Conservation (phyloP, 2,888 invertebrate species). For the Drosophila seclusa region DNA sequence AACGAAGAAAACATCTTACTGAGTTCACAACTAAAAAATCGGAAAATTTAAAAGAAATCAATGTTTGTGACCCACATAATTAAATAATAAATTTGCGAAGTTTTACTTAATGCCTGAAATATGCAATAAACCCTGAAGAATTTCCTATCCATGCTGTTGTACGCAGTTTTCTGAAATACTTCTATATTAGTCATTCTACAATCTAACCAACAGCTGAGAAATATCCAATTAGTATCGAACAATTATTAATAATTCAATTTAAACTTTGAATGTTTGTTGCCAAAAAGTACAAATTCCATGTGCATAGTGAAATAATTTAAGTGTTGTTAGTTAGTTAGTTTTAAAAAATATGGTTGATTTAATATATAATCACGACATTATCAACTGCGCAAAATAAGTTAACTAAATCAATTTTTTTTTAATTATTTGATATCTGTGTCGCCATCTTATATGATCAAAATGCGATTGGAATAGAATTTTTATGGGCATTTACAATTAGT, state of each 20-base stretch:
- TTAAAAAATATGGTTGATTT: too few species aligned
- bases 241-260: neutral
- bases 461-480: constrained; percentile 6
- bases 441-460: constrained; percentile 4
- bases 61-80: neutral
- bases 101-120: neutral
- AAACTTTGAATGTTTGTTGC: neutral
- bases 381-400: too few species aligned
- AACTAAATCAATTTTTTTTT: neutral
- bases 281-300: neutral
- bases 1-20: neutral
- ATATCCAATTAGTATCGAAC: neutral
- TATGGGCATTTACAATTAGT: constrained; percentile 9
- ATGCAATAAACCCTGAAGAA: neutral
- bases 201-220: neutral
- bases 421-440: neutral
- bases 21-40: neutral
- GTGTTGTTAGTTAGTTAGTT: too few species aligned
- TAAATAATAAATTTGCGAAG: neutral
- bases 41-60: neutral
- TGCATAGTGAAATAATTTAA: neutral
- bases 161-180: constrained; percentile 29
- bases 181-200: constrained; percentile 18
- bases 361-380: neutral
- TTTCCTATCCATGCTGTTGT: neutral